Base-by-base conservation (phyloP, 2,888 invertebrate species). In the Acronicta leporina region DNA sequence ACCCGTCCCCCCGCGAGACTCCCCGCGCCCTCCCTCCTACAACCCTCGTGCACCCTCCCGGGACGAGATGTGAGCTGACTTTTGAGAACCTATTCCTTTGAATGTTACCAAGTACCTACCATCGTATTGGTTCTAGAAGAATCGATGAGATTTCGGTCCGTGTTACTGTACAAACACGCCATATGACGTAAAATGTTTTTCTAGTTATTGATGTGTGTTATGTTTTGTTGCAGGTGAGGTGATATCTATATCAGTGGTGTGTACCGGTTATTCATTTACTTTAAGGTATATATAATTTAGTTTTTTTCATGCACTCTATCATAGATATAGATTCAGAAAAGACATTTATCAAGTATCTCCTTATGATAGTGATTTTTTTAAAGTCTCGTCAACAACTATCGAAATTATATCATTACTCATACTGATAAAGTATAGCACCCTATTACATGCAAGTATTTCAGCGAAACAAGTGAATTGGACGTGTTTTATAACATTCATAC, bases 51-150 rank as follows among this genome's bases (percentile, higher is more conserved):
- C 70, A 63, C 71, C 69, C 84, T 75, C 72, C 71, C 63, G 81
- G 84, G 86, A 77, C 80, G 86, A 84, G 87, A 90, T 90, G 90
- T 87, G 91, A 89, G 87, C 87, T 84, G 90, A 89, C 90, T 91
- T 86, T 84, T 87, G 86, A 90, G 83, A 84, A 88, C 80, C 81
- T 80, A 84, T 82, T 88, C 86, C 86, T 87, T 84, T 85, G 82
- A 84, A 81, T 81, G 81, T 84, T 81, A 78, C 82, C 67, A 79
- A 80, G 76, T 75, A 79, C 70, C 72, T 76, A 79, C 60, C 67
- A 67, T 64, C 61, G 62, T 70, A 64, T 73, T 54, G 63, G 64
- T 53, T 73, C 61, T 56, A 50, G 68, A 62, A 73, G 61, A 71
- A 77, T 73, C 73, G 70, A 78, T 68, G 61, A 47, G 59, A 59